Evolutionary conservation across 2,888 invertebrate species (phyloP).

Genomic region (Tetramorium bicarinatum): DNA sequence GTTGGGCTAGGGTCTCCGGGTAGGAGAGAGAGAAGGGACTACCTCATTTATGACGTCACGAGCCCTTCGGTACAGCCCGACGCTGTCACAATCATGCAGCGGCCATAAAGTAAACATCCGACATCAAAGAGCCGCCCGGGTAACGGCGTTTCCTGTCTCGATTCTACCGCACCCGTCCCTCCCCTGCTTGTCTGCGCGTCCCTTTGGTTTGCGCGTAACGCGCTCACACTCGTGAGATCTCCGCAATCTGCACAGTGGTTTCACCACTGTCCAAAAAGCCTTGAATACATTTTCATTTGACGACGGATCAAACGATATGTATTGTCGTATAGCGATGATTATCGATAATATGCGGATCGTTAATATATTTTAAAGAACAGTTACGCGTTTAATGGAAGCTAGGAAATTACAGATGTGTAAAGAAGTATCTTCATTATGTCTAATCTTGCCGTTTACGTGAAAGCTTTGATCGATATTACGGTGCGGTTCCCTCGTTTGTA

Average conservation of each 20-base stretch:
- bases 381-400: not conserved
- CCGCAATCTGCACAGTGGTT: constrained; percentile 26
- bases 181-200: constrained; percentile 27
- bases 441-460: not conserved
- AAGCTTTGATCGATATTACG: constrained; percentile 17
- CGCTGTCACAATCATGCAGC: constrained; percentile 79
- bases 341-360: not conserved
- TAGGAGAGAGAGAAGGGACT: constrained; percentile 44
- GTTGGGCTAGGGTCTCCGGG: constrained; percentile 42
- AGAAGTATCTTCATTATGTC: constrained; percentile 13
- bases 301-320: not conserved
- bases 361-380: not conserved
- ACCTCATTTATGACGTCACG: constrained; percentile 77
- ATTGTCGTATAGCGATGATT: not conserved
- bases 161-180: constrained; percentile 37
- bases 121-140: constrained; percentile 78
- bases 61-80: constrained; percentile 65
- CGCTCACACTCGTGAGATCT: constrained; percentile 35
- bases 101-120: constrained; percentile 80
- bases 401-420: not conserved
- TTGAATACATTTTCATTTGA: not conserved
- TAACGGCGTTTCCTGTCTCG: constrained; percentile 62
- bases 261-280: constrained; percentile 13
- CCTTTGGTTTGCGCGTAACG: constrained; percentile 45
- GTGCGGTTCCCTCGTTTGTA: constrained; percentile 15